Conservation (phyloP, 2,113 vertebrate genomes). For the Bagarius yarrelli region DNA sequence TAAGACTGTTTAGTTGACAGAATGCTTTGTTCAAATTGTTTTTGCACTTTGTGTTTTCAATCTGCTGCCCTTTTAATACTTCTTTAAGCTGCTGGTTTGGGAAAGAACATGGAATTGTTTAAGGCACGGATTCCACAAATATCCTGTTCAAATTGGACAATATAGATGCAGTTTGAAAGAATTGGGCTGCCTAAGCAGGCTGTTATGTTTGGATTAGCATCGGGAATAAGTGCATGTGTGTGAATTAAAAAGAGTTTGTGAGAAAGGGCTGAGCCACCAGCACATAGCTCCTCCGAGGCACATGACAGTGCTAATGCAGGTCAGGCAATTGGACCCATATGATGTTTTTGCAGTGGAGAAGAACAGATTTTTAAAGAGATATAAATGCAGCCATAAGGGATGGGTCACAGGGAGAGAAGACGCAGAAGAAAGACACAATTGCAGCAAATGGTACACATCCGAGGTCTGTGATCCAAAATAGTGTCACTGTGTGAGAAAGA, state of each 20-base stretch:
- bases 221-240: conserved; percentile 1
- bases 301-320: conserved; percentile 57
- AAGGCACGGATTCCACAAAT: not conserved
- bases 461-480: not conserved
- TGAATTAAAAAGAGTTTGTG: not conserved
- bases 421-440: conserved; percentile 58
- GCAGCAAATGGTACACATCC: conserved; percentile 1
- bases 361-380: conserved; percentile 68
- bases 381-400: conserved; percentile 62
- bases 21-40: not conserved
- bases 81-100: not conserved
- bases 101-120: not conserved
- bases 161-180: not conserved
- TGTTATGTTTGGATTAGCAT: not conserved
- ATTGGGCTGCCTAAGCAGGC: not conserved
- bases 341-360: conserved; percentile 73
- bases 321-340: conserved; percentile 76
- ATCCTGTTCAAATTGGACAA: not conserved
- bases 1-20: not conserved
- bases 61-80: not conserved
- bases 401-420: conserved; percentile 67
- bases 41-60: not conserved
- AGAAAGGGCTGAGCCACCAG: conserved; percentile 56
- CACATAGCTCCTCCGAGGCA: conserved; percentile 62
- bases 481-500: conserved; percentile 5